Evolutionary conservation across 2,888 invertebrate genomes (phyloP), one percentile per base, ranked within the genome.

Genomic region (Sinopyrophorus schimmeli): DNA sequence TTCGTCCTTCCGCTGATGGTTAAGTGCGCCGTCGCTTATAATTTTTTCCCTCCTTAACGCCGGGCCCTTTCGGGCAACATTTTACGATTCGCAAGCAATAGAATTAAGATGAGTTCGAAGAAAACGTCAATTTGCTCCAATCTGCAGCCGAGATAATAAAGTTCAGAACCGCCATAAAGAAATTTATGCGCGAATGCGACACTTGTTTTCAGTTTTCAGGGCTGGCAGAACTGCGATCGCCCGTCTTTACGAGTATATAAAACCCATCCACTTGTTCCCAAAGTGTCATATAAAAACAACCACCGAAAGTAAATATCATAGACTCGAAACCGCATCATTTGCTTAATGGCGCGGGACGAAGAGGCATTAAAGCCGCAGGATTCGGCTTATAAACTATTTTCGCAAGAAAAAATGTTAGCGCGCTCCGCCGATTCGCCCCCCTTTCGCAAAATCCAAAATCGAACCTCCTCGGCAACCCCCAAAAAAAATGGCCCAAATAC

Each of bases 181-280:
- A 58, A 62, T 63, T 60, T 63, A 61, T 60, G 59, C 53, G 50
- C 50, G 55, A 62, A 61, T 58, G 61, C 60, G 63, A 62, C 62
- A 62, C 62, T 63, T 63, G 62, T 62, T 63, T 63, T 60, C 62
- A 60, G 61, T 61, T 61, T 59, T 54, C 56, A 54, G 50, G 55
- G 47, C 52, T 53, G 49, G 53, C 54, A 43, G 27, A 51, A 49
- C 20, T 46, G 55, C 48, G 58, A 55, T 59, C 59, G 57, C 54
- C 48, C 56, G 47, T 58, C 60, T 64, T 63, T 60, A 65, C 54
- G 60, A 62, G 61, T 60, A 54, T 59, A 63, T 63, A 62, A 63
- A 65, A 62, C 59, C 58, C 53, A 61, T 62, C 56, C 55, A 59
- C 60, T 64, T 58, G 61, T 58, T 59, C 57, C 57, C 35, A 42